Evolutionary conservation across 2,888 invertebrate genomes (phyloP).

Genomic region (Ormyrus rosae): DNA sequence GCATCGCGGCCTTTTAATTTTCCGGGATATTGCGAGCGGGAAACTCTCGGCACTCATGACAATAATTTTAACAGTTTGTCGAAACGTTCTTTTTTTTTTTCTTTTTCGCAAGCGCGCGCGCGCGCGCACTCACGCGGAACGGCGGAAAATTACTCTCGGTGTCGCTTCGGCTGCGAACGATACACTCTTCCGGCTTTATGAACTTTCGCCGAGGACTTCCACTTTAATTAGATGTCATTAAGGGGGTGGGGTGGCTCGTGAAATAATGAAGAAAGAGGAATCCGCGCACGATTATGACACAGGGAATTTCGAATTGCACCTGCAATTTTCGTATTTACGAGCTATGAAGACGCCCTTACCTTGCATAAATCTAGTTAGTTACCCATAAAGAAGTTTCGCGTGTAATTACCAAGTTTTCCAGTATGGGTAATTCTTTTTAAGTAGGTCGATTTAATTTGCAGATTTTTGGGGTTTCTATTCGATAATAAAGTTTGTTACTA

Average conservation of each 20-base stretch:
- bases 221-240: conserved; percentile 40
- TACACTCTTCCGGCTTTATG: conserved; percentile 31
- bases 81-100: not conserved
- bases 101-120: conserved; percentile 4
- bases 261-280: conserved; percentile 37
- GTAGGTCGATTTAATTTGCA: too few species aligned
- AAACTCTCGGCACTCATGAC: conserved; percentile 2
- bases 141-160: conserved; percentile 22
- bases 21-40: not conserved
- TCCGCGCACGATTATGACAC: conserved; percentile 14
- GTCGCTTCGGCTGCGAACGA: not conserved
- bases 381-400: too few species aligned
- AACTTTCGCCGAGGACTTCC: conserved; percentile 38
- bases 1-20: not conserved
- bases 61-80: conserved; percentile 28
- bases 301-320: conserved; percentile 10
- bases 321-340: conserved; percentile 11
- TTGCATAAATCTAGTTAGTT: too few species aligned
- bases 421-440: too few species aligned
- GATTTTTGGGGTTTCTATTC: not conserved
- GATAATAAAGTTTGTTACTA: not conserved
- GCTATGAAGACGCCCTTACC: not conserved
- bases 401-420: too few species aligned
- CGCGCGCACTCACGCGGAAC: not conserved
- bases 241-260: not conserved